Conservation (phyloP, 2,113 vertebrate genomes). For the Tetraodon nigroviridis region DNA sequence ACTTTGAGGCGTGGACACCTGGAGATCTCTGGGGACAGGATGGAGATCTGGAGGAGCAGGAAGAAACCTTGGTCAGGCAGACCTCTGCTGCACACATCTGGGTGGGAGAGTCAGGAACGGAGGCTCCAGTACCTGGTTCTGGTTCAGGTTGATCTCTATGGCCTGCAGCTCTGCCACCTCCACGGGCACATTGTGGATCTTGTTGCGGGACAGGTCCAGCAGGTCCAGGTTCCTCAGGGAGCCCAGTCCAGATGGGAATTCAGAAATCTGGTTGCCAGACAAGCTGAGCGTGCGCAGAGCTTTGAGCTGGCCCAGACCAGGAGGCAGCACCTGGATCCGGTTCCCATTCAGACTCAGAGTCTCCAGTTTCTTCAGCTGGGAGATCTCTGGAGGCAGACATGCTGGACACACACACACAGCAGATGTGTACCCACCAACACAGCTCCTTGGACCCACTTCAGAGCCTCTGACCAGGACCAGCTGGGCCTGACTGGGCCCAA, state of each 20-base stretch:
- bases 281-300: constrained; percentile 87
- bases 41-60: constrained; percentile 79
- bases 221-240: constrained; percentile 86
- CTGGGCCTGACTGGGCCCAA: neutral
- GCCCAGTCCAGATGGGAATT: constrained; percentile 83
- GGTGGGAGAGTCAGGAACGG: neutral
- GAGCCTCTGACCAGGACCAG: no score
- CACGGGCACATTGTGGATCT: constrained; percentile 83
- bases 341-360: constrained; percentile 86
- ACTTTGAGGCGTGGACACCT: constrained; percentile 91
- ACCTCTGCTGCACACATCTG: neutral
- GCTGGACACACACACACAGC: constrained; percentile 42
- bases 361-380: constrained; percentile 93
- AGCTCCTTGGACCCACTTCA: neutral
- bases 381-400: constrained; percentile 83
- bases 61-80: neutral
- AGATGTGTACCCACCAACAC: neutral
- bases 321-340: constrained; percentile 80
- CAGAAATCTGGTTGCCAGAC: constrained; percentile 84
- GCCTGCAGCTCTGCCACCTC: constrained; percentile 85
- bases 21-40: constrained; percentile 82
- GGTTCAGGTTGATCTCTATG: constrained; percentile 97
- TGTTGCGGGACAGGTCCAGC: constrained; percentile 91
- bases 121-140: constrained; percentile 85
- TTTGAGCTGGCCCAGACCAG: constrained; percentile 80